Base-by-base conservation (phyloP, 1,140 invertebrate genomes). In the Ditylenchus dipsaci region DNA sequence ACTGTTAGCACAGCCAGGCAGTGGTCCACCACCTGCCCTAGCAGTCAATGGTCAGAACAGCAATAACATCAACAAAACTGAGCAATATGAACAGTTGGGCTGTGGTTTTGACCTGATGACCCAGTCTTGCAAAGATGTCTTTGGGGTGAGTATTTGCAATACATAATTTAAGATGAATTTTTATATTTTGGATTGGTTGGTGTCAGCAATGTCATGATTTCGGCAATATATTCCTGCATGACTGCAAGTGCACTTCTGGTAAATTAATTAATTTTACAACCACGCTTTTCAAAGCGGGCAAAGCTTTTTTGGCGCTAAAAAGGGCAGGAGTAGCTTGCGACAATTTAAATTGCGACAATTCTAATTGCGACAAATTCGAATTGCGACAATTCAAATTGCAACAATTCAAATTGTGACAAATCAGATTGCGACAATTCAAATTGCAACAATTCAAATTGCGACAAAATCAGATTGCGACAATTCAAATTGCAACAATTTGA, bases 21-120 rank as follows among this genome's bases (percentile, higher is more conserved):
- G n/a, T n/a, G 33, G 33, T 38, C 11, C 33, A 38, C 11, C 33
- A 38, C n/a, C 8, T 9, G 47, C 45, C 1, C 13, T 1, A 27
- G 21, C 26, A 26, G 27, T 38, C 19, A 38, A 38, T 38, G 33
- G 3, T 38, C 33, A 26, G 19, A 38, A 13, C 53, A 53, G 56
- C 43, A 69, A 47, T 69, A 21, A 21, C 23, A 23, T 13, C 56
- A 21, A 33, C 26, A 53, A 21, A 43, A 23, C 67, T 19, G 69
- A 71, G 19, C 69, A 72, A 61, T 71, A 45, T 63, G 69, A 74
- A 43, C 69, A 74, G 57, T 19, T 71, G 42, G 69, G 69, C 3
- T 71, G 69, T 62, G 57, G 65, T 26, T 71, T 53, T 53, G 69
- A 71, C 56, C 38, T 71, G 43, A 43, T 71, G 17, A 65, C 63